A percentile compares a stretch with the other conserved stretches of the same genome.
phyloP scores from a whole-genome alignment of 2,113 vertebrate species.

The Bos javanicus region DNA sequence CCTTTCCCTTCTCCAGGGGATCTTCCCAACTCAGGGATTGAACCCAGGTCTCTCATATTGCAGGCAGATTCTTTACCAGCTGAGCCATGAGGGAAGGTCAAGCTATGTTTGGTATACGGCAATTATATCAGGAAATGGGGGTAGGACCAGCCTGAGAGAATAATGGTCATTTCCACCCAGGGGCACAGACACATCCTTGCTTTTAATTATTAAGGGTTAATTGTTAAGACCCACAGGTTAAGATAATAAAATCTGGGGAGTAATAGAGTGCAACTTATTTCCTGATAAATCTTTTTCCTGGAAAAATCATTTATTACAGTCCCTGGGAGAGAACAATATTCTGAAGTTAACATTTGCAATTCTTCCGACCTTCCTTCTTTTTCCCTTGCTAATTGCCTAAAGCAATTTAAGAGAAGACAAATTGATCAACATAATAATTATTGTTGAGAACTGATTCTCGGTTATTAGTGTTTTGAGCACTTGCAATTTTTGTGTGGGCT shows the following conservation, averaged over 20 bases:
- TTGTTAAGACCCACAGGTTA: constrained; percentile 34
- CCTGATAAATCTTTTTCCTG: not conserved
- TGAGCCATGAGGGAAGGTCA: not conserved
- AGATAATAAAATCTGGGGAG: constrained; percentile 7
- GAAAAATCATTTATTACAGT: constrained; percentile 28
- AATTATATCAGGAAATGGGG: not conserved
- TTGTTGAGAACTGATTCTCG: not conserved
- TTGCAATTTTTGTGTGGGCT: not conserved
- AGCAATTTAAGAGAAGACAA: not conserved
- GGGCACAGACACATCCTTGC: not conserved
- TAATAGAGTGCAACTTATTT: constrained; percentile 10
- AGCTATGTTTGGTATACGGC: not conserved
- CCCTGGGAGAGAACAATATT: not conserved
- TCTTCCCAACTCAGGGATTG: not conserved
- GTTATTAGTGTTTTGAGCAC: not conserved
- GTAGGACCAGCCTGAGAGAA: not conserved
- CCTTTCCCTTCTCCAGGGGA: not conserved
- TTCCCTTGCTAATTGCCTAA: constrained; percentile 3
- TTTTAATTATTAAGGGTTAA: constrained; percentile 61
- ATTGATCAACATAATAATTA: not conserved
- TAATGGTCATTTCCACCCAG: not conserved
- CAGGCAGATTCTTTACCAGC: not conserved
- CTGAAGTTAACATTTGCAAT: constrained; percentile 1
- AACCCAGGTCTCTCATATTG: not conserved
- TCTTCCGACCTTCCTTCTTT: not conserved